Conservation (phyloP, 2,113 vertebrate genomes). For the Upupa epops region DNA sequence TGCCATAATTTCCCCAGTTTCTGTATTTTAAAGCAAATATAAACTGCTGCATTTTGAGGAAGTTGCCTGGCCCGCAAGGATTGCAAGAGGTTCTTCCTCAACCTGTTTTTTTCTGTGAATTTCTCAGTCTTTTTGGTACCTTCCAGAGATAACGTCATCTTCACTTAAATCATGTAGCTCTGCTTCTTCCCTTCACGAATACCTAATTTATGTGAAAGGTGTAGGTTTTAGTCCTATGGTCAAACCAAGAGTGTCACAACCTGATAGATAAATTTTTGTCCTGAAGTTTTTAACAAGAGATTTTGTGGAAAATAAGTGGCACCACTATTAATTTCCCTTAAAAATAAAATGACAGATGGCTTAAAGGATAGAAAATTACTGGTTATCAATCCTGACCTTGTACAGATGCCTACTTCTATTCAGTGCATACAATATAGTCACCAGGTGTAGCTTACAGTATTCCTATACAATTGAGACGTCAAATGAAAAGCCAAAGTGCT, state of each 20-base stretch:
- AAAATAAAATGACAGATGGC: neutral
- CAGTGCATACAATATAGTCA: neutral
- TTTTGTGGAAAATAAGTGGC: neutral
- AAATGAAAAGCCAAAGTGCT: fast-evolving
- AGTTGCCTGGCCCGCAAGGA: neutral
- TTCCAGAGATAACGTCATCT: neutral
- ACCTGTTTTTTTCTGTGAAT: neutral
- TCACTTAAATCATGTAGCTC: neutral
- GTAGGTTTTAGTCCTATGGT: neutral
- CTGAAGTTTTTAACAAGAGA: neutral
- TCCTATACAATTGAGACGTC: fast-evolving
- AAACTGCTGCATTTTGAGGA: neutral
- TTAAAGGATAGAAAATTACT: neutral
- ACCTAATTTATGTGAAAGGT: neutral
- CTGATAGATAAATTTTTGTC: fast-evolving
- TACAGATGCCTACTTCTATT: neutral
- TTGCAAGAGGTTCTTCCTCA: neutral
- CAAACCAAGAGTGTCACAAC: neutral
- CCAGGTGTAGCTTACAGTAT: neutral
- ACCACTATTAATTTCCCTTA: neutral
- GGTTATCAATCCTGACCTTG: neutral
- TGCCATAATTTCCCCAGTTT: neutral
- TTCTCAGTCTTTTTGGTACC: neutral
- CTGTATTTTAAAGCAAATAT: neutral
- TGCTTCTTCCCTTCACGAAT: neutral